phyloP scores from a whole-genome alignment of 2,797 vertebrate species.

The Malurus leucopterus region DNA sequence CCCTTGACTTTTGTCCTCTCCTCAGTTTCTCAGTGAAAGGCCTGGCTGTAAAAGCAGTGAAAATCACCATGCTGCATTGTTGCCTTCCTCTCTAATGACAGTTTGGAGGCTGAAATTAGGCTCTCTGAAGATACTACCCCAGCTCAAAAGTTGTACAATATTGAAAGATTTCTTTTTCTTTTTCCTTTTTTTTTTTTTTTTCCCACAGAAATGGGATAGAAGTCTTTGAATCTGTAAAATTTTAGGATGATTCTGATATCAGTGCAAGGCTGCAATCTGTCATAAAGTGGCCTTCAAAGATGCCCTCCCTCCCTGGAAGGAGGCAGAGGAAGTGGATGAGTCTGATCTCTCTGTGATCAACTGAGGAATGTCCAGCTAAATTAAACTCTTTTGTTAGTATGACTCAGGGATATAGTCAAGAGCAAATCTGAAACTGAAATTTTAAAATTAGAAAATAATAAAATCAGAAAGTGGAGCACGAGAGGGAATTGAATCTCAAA shows the following conservation, averaged over 20 bases:
- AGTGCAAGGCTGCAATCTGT: neutral
- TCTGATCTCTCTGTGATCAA: neutral
- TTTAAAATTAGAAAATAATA: no score
- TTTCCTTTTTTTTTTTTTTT: no score
- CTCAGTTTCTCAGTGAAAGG: neutral
- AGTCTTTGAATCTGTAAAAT: neutral
- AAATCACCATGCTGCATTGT: neutral
- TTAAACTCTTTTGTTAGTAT: neutral
- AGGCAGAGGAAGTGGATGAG: neutral
- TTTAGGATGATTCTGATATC: neutral
- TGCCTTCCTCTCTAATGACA: neutral
- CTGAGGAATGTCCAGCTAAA: neutral
- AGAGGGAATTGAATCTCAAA: neutral
- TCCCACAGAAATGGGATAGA: accelerated
- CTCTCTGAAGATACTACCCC: neutral
- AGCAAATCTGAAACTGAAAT: neutral
- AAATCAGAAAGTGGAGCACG: neutral
- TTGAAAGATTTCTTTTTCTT: neutral
- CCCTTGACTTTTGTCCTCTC: neutral
- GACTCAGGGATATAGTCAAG: neutral
- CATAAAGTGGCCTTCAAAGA: neutral
- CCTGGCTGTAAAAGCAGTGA: neutral
- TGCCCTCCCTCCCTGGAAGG: neutral
- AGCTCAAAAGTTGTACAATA: neutral
- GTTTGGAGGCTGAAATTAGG: neutral